These are phyloP conservation scores for Dorcus parallelipipedus DNA, from an alignment of 2,888 invertebrate genomes.

Conservation along the genomic window DNA sequence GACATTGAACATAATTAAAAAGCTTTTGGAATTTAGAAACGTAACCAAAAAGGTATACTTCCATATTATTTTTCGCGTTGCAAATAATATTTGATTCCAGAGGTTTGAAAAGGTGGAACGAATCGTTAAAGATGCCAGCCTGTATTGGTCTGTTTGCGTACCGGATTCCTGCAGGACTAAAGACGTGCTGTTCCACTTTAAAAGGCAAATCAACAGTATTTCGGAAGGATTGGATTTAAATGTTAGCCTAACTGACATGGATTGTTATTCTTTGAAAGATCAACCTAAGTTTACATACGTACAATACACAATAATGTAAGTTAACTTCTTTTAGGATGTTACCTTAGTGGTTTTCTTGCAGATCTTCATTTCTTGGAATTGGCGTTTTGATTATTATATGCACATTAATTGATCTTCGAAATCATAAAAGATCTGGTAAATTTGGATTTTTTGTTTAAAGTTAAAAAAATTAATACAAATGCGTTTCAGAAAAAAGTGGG, in stretches of 20 bases:
- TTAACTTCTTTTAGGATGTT: background rate
- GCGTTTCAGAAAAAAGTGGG: conserved; percentile 5
- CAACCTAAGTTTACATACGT: conserved; percentile 28
- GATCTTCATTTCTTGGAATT: background rate
- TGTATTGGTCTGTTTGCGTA: conserved; percentile 46
- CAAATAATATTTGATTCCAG: conserved; percentile 22
- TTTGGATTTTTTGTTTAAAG: no score
- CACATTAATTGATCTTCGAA: no score
- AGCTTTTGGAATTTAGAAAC: conserved; percentile 32
- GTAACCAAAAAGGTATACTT: conserved; percentile 30
- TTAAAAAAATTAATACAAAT: background rate
- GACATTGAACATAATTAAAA: conserved; percentile 24
- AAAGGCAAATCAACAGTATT: conserved; percentile 31
- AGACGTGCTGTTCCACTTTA: conserved; percentile 40
- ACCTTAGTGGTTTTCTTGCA: background rate
- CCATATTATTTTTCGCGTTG: background rate
- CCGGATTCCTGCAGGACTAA: conserved; percentile 45
- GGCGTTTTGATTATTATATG: background rate
- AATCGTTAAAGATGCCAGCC: conserved; percentile 28
- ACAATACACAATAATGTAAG: conserved; percentile 37
- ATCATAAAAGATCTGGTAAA: background rate
- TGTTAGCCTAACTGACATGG: conserved; percentile 31
- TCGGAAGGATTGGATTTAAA: conserved; percentile 36
- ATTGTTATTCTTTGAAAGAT: conserved; percentile 34
- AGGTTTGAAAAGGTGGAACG: conserved; percentile 30